phyloP scores from a whole-genome alignment of 2,113 vertebrate genomes.

The Anoplopoma fimbria region DNA sequence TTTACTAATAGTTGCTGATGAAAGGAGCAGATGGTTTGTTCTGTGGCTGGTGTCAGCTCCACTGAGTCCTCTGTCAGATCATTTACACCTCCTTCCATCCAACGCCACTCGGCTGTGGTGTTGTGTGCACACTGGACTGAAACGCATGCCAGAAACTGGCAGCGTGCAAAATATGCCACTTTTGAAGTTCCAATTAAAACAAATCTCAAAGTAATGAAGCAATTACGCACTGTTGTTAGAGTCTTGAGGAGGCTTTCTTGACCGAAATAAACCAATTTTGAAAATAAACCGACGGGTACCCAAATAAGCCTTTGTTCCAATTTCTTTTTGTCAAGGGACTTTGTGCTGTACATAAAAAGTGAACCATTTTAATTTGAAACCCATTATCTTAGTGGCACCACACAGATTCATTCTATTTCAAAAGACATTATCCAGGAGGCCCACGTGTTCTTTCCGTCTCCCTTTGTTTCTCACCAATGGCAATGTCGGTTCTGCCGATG shows the following conservation, averaged over 20 bases:
- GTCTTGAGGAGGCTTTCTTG: slow-evolving; percentile 51
- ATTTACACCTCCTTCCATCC: slow-evolving; percentile 83
- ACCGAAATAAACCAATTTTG: slow-evolving; percentile 66
- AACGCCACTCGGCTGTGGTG: slow-evolving; percentile 73
- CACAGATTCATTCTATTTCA: slow-evolving; percentile 5
- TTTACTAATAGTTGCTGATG: slow-evolving; percentile 73
- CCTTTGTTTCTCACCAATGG: slow-evolving; percentile 74
- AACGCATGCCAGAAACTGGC: slow-evolving; percentile 74
- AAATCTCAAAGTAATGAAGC: slow-evolving; percentile 71
- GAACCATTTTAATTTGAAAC: slow-evolving; percentile 40
- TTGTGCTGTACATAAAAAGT: slow-evolving; percentile 38
- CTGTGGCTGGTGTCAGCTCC: slow-evolving; percentile 81
- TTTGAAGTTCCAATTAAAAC: slow-evolving; percentile 76
- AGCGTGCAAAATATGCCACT: slow-evolving; percentile 70
- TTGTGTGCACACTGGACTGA: slow-evolving; percentile 69
- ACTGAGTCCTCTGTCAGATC: slow-evolving; percentile 83
- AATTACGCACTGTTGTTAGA: slow-evolving; percentile 68
- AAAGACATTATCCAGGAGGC: background rate
- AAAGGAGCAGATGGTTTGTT: slow-evolving; percentile 86
- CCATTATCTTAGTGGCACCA: slow-evolving; percentile 13
- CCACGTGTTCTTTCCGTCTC: background rate
- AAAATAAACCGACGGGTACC: slow-evolving; percentile 33
- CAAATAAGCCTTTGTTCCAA: slow-evolving; percentile 67
- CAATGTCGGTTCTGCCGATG: slow-evolving; percentile 81
- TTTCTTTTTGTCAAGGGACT: slow-evolving; percentile 65